A percentile compares a stretch with the other conserved stretches of the same genome.
phyloP scores from a whole-genome alignment of 2,797 vertebrate genomes.

The Dermochelys coriacea region DNA sequence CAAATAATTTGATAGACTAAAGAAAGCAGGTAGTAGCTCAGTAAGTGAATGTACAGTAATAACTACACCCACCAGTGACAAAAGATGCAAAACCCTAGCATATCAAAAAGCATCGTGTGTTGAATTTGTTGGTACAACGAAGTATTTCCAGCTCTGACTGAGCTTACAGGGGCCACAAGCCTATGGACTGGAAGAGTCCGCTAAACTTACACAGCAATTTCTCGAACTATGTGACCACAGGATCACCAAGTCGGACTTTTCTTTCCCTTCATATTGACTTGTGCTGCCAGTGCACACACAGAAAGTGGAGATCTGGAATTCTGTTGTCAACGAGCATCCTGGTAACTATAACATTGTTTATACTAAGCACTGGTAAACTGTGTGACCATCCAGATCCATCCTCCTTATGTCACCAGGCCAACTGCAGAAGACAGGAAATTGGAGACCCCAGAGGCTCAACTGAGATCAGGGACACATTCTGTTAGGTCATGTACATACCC shows the following conservation, averaged over 20 bases:
- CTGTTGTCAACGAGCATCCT: background rate
- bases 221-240: background rate
- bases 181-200: background rate
- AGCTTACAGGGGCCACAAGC: background rate
- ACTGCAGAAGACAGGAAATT: background rate
- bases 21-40: slow-evolving; percentile 5
- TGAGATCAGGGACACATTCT: accelerated
- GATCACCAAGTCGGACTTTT: accelerated
- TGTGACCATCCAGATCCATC: background rate
- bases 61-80: background rate
- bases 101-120: accelerated
- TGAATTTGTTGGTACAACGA: background rate
- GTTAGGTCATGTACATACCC: background rate
- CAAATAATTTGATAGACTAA: slow-evolving; percentile 33
- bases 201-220: background rate
- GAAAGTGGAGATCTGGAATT: background rate
- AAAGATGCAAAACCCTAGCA: background rate
- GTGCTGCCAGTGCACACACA: background rate
- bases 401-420: background rate
- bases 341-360: background rate
- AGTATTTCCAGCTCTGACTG: background rate
- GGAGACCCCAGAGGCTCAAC: background rate
- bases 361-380: background rate
- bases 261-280: background rate
- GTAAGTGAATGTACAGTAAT: background rate